Base-by-base conservation (phyloP, 1,140 invertebrate species). In the Lasioglossum baleicum region DNA sequence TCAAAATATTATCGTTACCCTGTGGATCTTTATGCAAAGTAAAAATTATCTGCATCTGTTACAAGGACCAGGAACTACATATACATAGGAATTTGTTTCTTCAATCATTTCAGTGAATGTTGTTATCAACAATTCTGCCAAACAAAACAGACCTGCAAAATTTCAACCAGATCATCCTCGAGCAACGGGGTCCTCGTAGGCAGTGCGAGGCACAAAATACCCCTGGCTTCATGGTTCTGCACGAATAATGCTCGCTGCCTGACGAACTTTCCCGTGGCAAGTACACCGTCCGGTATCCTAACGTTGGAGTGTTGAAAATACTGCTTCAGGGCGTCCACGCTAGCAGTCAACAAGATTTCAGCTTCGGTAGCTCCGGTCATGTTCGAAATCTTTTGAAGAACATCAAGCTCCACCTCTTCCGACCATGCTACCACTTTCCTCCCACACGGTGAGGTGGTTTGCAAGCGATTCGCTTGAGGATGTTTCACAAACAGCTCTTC, bases 371-470 rank as follows among this genome's bases (percentile, higher is more conserved):
- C 94, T 3, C 95, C 94, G 0, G 95, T 94, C 7, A 94, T 93
- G 26, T 92, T 93, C 0, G 95, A 94, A 31, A 96, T 95, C 65
- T 93, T 93, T 58, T 92, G 92, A 7, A 95, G 90, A 48, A 94
- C 90, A 0, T 94, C 93, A 5, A 92, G 87, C 78, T 94, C 93
- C 3, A 97, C 94, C 1, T 95, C 94, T 0, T 95, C 94, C 0
- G 96, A 96, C 95, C 96, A 97, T 5, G 95, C 94, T 2, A 96
- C 94, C 2, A 96, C 95, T 92, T 97, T 97, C 76, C 96, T 93
- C 10, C 96, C 96, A 74, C 95, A 96, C 8, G 96, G 93, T 0
- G 96, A 96, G 35, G 96, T 94, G 13, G 95, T 96, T 87, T 96
- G 95, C 8, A 96, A 88, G 10, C 95, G 94, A 88, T 90, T 94